Evolutionary conservation across 53 echinoderm and acorn worm genomes (phyloP).

Genomic region (Holothuria scabra): DNA sequence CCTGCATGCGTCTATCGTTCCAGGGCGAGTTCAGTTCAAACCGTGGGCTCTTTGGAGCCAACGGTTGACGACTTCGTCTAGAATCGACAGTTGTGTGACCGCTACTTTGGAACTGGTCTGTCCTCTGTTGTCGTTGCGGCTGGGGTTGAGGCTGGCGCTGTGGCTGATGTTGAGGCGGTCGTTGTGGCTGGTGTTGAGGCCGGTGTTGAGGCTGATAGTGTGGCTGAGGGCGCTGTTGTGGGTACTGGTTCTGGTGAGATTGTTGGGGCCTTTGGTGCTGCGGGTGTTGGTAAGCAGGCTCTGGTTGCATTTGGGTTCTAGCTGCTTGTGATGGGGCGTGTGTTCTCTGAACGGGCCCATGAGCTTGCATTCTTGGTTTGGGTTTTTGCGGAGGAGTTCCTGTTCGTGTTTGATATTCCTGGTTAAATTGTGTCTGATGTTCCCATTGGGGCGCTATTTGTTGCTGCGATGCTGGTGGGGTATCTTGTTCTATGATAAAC

Average conservation of each 20-base stretch:
- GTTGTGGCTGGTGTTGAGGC: slow-evolving; percentile 37
- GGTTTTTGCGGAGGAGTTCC: neutral
- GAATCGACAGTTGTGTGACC: slow-evolving; percentile 44
- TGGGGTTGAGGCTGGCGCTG: neutral
- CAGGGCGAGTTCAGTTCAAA: slow-evolving; percentile 40
- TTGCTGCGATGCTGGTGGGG: neutral
- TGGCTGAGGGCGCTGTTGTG: slow-evolving; percentile 8
- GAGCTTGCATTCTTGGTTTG: neutral
- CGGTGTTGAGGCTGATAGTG: too few relatives aligned
- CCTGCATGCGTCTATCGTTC: slow-evolving; percentile 12
- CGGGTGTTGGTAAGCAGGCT: neutral
- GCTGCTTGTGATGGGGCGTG: neutral
- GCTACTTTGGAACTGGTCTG: neutral
- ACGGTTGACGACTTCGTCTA: slow-evolving; percentile 12
- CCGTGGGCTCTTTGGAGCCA: slow-evolving; percentile 24
- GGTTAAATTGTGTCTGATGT: slow-evolving; percentile 14
- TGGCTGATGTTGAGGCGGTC: neutral
- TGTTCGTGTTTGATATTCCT: neutral
- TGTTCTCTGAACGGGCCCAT: neutral
- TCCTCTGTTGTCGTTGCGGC: neutral
- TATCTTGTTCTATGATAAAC: slow-evolving; percentile 30
- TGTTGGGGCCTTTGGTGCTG: slow-evolving; percentile 4
- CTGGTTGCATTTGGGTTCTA: neutral
- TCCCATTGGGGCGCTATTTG: neutral
- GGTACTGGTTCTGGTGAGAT: slow-evolving; percentile 9